Evolutionary conservation across 1,140 invertebrate species (phyloP).

Genomic region (Cotesia vestalis): DNA sequence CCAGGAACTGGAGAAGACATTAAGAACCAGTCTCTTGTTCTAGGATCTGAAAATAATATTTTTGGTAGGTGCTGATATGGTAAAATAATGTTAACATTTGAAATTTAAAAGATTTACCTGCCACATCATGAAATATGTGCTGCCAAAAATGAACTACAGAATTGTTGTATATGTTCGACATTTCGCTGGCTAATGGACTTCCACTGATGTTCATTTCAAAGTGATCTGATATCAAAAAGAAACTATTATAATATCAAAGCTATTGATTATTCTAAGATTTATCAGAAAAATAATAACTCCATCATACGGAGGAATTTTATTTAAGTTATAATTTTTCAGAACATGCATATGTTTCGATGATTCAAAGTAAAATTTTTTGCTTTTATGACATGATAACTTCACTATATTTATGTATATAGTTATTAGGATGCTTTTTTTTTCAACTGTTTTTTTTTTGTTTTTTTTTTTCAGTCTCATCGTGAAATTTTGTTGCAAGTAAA

Average conservation of each 20-base stretch:
- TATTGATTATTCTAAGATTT: neutral
- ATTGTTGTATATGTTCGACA: conserved; percentile 66
- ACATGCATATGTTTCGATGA: too few relatives aligned
- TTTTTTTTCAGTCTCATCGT: too few relatives aligned
- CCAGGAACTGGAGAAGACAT: conserved; percentile 81
- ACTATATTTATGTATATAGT: too few relatives aligned
- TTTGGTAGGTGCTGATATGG: neutral
- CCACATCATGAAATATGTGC: conserved; percentile 67
- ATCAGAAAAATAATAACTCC: neutral
- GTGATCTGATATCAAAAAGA: conserved; percentile 43
- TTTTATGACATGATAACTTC: too few relatives aligned
- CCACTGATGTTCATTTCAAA: conserved; percentile 54
- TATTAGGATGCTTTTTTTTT: too few relatives aligned
- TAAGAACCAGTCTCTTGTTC: conserved; percentile 86
- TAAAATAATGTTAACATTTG: conserved; percentile 21
- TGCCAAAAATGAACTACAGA: conserved; percentile 67
- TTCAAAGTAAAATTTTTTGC: too few relatives aligned
- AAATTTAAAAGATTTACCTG: conserved; percentile 59
- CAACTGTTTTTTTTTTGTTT: too few relatives aligned
- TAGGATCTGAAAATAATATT: conserved; percentile 70
- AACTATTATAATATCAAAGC: neutral
- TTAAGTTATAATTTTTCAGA: too few relatives aligned
- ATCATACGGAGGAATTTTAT: too few relatives aligned
- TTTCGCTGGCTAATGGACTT: conserved; percentile 46
- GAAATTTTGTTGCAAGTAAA: too few relatives aligned